These are phyloP conservation scores for Pseudorhombus dupliciocellatus DNA, from an alignment of 2,113 vertebrate species.

Conservation along the genomic window DNA sequence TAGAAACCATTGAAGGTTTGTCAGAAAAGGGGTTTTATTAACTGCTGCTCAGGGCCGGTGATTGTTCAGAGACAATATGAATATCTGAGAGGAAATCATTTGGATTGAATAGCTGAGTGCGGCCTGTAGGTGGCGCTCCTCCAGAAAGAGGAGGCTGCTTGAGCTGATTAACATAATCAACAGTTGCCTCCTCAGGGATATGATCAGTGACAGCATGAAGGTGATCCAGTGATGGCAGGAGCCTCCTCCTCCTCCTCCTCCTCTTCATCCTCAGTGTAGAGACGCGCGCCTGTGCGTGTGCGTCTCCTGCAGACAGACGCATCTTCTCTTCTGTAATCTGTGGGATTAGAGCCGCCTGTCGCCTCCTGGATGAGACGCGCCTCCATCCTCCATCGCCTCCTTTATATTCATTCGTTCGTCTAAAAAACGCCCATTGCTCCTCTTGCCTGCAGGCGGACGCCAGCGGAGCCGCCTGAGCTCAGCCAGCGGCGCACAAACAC, in stretches of 20 bases:
- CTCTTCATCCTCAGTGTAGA: slow-evolving; percentile 8
- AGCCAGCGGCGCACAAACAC: slow-evolving; percentile 24
- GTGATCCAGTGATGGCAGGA: slow-evolving; percentile 1
- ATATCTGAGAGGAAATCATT: too few relatives aligned
- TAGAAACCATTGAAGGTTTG: too few relatives aligned
- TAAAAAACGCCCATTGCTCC: too few relatives aligned
- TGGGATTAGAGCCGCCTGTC: slow-evolving; percentile 14
- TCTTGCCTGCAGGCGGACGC: background rate
- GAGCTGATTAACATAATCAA: slow-evolving; percentile 22
- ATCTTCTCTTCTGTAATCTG: slow-evolving; percentile 34
- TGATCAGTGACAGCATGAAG: background rate
- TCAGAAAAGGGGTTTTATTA: too few relatives aligned
- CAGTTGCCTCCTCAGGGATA: slow-evolving; percentile 10
- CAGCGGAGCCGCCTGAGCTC: background rate
- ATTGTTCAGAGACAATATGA: too few relatives aligned
- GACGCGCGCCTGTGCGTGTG: background rate
- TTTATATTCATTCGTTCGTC: too few relatives aligned
- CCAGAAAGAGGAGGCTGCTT: background rate
- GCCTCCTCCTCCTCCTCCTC: slow-evolving; percentile 22
- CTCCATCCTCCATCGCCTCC: background rate
- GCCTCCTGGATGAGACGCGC: background rate
- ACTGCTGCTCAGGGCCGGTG: too few relatives aligned
- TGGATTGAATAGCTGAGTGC: too few relatives aligned
- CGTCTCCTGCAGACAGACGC: slow-evolving; percentile 40
- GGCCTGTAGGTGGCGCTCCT: background rate